These are phyloP conservation scores for Chaetorhynchus papuensis DNA, from an alignment of 2,113 vertebrate genomes.

Conservation along the genomic window DNA sequence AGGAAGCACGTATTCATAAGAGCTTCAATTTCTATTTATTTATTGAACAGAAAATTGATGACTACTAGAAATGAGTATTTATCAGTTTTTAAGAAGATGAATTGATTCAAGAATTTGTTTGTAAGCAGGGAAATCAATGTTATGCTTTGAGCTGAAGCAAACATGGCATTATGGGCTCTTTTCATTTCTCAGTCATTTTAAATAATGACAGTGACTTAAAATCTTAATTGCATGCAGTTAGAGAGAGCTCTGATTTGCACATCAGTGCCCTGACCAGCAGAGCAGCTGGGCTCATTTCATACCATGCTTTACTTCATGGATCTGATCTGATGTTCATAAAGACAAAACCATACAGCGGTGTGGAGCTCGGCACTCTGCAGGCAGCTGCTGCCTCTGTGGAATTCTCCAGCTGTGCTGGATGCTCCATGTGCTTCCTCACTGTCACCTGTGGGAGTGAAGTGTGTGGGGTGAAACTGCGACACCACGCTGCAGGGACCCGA, in stretches of 20 bases:
- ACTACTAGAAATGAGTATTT: not conserved
- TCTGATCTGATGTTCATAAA: fast-evolving
- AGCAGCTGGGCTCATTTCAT: not conserved
- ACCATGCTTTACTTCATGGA: fast-evolving
- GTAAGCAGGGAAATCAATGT: not conserved
- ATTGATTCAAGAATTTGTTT: not conserved
- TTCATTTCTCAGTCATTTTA: fast-evolving
- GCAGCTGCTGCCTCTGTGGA: not conserved
- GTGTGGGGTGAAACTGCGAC: fast-evolving
- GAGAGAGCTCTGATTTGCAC: not conserved
- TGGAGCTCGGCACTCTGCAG: fast-evolving
- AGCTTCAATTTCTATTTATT: not conserved
- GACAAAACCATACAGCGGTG: fast-evolving
- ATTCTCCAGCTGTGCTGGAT: fast-evolving
- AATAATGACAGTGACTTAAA: not conserved
- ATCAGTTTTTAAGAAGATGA: not conserved
- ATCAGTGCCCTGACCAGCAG: not conserved
- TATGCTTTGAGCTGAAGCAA: not conserved
- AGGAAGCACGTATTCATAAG: not conserved
- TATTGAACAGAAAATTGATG: not conserved
- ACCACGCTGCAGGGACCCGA: fast-evolving
- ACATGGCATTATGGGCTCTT: not conserved
- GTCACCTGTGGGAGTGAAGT: fast-evolving
- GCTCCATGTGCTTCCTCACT: fast-evolving
- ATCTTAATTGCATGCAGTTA: not conserved